A percentile compares a stretch with the other conserved stretches of the same genome.
These are phyloP conservation scores for Dasyprocta punctata DNA, from an alignment of 2,113 vertebrate genomes.

Conservation along the genomic window DNA sequence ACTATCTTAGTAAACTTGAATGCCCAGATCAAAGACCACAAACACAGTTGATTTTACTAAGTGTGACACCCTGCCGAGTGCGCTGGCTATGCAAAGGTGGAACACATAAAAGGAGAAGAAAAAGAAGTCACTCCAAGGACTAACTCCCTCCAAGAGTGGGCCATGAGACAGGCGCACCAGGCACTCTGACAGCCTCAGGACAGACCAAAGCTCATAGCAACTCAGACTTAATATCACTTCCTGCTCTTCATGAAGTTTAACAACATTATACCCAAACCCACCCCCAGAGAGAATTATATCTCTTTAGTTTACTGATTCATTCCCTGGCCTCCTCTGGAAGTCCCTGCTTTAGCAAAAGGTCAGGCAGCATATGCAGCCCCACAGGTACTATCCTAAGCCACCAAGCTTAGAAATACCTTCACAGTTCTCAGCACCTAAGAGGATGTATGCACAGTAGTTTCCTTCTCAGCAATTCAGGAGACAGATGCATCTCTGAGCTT, in stretches of 20 bases:
- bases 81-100: not conserved
- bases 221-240: not conserved
- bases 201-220: not conserved
- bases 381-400: not conserved
- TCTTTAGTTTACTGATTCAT: not conserved
- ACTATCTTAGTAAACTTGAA: not conserved
- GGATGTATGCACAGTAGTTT: not conserved
- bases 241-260: conserved; percentile 16
- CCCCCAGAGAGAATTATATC: not conserved
- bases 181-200: not conserved
- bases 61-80: not conserved
- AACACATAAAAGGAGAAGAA: not conserved
- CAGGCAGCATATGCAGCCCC: not conserved
- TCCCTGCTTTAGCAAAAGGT: conserved; percentile 10
- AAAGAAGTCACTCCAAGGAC: not conserved
- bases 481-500: not conserved
- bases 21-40: not conserved
- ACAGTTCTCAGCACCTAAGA: not conserved
- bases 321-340: not conserved
- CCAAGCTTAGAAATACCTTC: not conserved
- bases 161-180: not conserved
- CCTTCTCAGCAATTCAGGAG: not conserved
- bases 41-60: not conserved
- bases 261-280: not conserved
- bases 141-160: not conserved